Evolutionary conservation across 1,140 invertebrate genomes (phyloP), one percentile per base, ranked within the genome.

Genomic region (Notospermus geniculatus): DNA sequence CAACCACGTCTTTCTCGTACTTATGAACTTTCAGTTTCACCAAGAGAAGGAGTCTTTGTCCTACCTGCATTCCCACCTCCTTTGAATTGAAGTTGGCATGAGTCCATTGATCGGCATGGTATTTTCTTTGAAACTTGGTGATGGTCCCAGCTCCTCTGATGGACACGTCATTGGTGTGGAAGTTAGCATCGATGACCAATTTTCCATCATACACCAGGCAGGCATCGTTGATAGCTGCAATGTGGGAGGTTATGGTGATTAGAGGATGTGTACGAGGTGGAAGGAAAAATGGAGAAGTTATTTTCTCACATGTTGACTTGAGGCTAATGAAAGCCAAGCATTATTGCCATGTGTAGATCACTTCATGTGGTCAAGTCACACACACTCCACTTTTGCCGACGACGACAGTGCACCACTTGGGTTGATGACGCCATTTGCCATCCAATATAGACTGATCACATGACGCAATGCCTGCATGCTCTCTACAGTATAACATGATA

Each of bases 191-290:
- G 43, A 91, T 88, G 1, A 91, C 85, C 29, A 91, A 71, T 15
- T 84, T 84, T 32, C 86, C 87, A 70, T 90, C 87, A 76, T 88
- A 91, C 2, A 89, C 86, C 9, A 91, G 71, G 30, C 87, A 88
- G 19, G 86, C 81, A 60, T 85, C 82, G 50, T 84, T 86, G 63
- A 90, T 85, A 15, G 88, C 88, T 86, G 69, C n/a, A 80, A 68
- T 39, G 39, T n/a, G 11, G 39, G n/a, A n/a, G 39, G n/a, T n/a
- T 43, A 13, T 13, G 39, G 11, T 43, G 39, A 13, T 45, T 39
- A 19, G 7, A 39, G 32, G 27, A 30, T 32, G n/a, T n/a, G 13
- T 25, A 29, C 23, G n/a, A n/a, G n/a, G n/a, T n/a, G n/a, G n/a
- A n/a, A n/a, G n/a, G n/a, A n/a, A n/a, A n/a, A n/a, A n/a, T n/a